phyloP scores from a whole-genome alignment of 2,113 vertebrate species.

The Heterocephalus glaber region DNA sequence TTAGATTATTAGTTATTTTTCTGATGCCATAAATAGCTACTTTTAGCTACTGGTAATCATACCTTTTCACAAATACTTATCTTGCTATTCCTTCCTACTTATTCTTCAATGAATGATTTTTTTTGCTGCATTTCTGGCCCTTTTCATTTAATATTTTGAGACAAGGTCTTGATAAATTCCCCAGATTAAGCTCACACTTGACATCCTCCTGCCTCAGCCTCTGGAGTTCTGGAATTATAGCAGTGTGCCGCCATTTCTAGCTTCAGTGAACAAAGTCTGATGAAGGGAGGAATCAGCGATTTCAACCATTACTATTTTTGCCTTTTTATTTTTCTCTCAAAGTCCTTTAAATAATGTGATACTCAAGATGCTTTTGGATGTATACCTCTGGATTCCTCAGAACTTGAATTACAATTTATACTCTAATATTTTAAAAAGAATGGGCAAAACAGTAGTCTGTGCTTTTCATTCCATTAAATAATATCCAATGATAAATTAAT shows the following conservation, averaged over 20 bases:
- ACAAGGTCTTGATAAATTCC: neutral
- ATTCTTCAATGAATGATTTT: neutral
- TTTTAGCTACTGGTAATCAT: neutral
- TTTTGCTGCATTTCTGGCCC: neutral
- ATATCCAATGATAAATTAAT: neutral
- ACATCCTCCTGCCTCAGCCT: neutral
- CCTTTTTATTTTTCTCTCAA: neutral
- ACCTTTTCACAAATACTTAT: neutral
- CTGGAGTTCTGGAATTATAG: neutral
- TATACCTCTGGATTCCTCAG: neutral
- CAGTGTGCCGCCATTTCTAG: neutral
- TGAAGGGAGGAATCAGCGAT: neutral
- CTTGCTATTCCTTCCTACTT: neutral
- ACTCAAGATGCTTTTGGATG: neutral
- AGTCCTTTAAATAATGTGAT: neutral
- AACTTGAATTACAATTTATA: neutral
- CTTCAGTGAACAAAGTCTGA: neutral
- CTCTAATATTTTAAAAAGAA: neutral
- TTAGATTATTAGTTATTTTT: conserved; percentile 3
- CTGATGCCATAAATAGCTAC: neutral
- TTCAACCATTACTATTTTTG: neutral
- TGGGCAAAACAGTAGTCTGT: neutral
- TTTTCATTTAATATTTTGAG: neutral
- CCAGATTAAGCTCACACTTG: neutral
- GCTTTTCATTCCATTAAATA: neutral